Evolutionary conservation across 1,140 invertebrate genomes (phyloP).

Genomic region (Sycobia sp.): DNA sequence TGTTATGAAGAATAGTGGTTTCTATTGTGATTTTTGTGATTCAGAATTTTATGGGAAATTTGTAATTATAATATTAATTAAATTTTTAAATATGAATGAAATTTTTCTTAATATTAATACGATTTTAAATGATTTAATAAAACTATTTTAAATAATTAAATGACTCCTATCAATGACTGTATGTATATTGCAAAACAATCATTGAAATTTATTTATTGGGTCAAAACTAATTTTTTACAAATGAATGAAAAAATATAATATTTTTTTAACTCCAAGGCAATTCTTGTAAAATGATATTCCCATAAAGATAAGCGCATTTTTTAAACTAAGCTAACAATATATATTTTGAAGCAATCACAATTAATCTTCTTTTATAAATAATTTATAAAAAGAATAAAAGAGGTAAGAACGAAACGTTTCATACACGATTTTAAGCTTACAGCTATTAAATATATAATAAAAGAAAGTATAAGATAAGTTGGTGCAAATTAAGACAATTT

Average conservation of each 20-base stretch:
- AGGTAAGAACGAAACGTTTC: constrained; percentile 3
- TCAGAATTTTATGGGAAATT: constrained; percentile 1
- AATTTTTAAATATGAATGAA: neutral
- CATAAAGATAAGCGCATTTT: constrained; percentile 17
- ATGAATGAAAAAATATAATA: constrained; percentile 2
- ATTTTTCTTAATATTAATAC: neutral
- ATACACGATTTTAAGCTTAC: too few relatives aligned
- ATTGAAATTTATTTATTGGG: neutral
- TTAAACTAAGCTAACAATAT: neutral
- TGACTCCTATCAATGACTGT: neutral
- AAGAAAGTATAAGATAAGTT: constrained; percentile 30
- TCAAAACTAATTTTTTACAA: constrained; percentile 1
- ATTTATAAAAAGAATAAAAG: neutral
- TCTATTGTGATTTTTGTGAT: constrained; percentile 15
- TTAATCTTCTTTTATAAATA: constrained; percentile 18
- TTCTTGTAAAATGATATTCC: constrained; percentile 1
- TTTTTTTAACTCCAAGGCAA: constrained; percentile 16
- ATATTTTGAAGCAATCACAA: neutral
- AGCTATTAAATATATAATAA: constrained; percentile 13
- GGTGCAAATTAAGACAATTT: constrained; percentile 22
- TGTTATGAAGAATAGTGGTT: constrained; percentile 8
- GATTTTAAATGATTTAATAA: neutral
- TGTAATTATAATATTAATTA: neutral
- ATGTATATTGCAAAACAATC: constrained; percentile 4
- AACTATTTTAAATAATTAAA: neutral